phyloP scores from a whole-genome alignment of 2,888 invertebrate species.

The Drosophila nigricruria region DNA sequence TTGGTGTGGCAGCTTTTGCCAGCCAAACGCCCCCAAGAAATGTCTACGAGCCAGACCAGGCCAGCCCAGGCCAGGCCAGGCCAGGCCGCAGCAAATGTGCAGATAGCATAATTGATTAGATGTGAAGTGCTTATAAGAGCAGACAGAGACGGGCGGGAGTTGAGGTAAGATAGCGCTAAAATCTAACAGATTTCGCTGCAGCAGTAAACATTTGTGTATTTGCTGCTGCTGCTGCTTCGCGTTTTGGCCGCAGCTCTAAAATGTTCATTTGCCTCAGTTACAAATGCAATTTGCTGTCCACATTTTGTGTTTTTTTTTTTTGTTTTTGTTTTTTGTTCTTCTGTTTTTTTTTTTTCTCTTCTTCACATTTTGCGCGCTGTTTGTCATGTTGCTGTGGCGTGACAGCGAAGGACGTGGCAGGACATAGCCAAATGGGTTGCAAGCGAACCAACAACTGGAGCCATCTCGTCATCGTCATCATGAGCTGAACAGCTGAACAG shows the following conservation, averaged over 20 bases:
- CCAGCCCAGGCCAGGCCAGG: slow-evolving; percentile 4
- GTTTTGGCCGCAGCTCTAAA: slow-evolving; percentile 20
- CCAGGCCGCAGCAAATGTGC: slow-evolving; percentile 54
- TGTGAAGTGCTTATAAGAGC: slow-evolving; percentile 71
- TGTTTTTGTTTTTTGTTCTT: slow-evolving; percentile 4
- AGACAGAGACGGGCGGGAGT: slow-evolving; percentile 8
- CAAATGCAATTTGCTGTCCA: slow-evolving; percentile 37
- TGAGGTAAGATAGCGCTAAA: neutral
- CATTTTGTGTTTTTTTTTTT: slow-evolving; percentile 7
- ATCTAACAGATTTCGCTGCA: slow-evolving; percentile 43
- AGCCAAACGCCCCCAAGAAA: slow-evolving; percentile 11
- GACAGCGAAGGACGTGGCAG: slow-evolving; percentile 60
- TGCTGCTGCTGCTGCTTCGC: slow-evolving; percentile 23
- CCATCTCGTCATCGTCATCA: slow-evolving; percentile 44
- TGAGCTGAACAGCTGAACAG: slow-evolving; percentile 10
- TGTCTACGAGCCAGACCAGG: slow-evolving; percentile 16
- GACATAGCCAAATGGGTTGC: slow-evolving; percentile 62
- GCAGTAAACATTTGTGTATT: slow-evolving; percentile 31
- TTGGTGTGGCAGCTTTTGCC: slow-evolving; percentile 39
- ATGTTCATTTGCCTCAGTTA: slow-evolving; percentile 52
- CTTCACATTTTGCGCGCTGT: slow-evolving; percentile 59
- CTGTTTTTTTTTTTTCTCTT: slow-evolving; percentile 5
- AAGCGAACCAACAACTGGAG: slow-evolving; percentile 36
- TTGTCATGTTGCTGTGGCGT: slow-evolving; percentile 70
- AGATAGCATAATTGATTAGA: slow-evolving; percentile 76